phyloP scores from a whole-genome alignment of 2,113 vertebrate genomes.

The Gorsachius goisagi region DNA sequence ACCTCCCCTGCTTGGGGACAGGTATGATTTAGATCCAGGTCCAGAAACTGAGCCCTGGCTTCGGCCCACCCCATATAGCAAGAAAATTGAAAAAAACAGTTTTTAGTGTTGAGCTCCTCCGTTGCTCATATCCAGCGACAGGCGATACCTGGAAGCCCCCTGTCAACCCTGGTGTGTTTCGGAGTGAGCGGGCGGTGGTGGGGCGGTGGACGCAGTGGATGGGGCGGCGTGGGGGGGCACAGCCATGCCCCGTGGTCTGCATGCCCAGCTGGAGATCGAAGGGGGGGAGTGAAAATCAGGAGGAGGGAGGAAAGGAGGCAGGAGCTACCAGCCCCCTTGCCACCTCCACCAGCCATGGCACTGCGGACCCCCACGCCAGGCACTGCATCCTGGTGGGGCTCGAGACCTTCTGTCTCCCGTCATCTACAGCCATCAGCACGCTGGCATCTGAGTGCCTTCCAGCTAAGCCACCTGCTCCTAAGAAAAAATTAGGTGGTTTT shows the following conservation, averaged over 20 bases:
- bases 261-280: not conserved
- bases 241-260: not conserved
- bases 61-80: not conserved
- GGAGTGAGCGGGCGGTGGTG: not conserved
- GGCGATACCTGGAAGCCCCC: accelerated
- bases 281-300: accelerated
- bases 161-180: not conserved
- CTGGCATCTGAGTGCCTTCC: accelerated
- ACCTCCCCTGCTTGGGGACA: not conserved
- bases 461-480: not conserved
- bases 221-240: accelerated
- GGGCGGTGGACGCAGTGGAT: not conserved
- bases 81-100: not conserved
- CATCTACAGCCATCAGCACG: not conserved
- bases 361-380: not conserved
- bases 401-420: not conserved
- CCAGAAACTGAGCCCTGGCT: not conserved
- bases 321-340: not conserved
- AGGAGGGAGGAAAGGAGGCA: not conserved
- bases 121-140: not conserved
- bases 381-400: too few species aligned
- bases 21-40: not conserved
- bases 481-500: not conserved
- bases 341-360: accelerated
- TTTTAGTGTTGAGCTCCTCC: not conserved